Conservation (phyloP, 2,113 vertebrate species). For the Verasper variegatus region DNA sequence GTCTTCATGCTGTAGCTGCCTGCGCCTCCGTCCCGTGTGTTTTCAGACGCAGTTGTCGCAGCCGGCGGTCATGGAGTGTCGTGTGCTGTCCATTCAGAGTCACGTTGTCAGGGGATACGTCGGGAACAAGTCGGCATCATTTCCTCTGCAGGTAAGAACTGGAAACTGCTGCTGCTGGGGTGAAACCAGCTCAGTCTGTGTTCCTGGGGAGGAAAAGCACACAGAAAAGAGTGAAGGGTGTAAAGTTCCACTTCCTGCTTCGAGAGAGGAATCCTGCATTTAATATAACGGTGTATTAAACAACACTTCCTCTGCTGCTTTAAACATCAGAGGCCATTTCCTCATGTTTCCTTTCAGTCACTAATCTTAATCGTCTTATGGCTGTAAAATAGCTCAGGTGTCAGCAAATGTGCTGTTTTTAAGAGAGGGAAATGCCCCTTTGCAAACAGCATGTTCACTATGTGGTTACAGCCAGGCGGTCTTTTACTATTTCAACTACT, state of each 20-base stretch:
- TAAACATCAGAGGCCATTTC: background rate
- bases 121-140: constrained; percentile 94
- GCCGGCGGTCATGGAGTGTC: constrained; percentile 80
- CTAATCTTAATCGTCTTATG: background rate
- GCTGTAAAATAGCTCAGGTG: background rate
- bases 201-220: background rate
- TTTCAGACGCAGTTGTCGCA: background rate
- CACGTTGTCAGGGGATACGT: constrained; percentile 97
- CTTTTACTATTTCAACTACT: background rate
- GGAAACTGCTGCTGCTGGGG: background rate
- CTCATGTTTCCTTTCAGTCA: background rate
- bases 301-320: background rate
- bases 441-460: background rate
- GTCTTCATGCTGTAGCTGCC: constrained; percentile 24
- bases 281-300: background rate
- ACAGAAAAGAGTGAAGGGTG: background rate
- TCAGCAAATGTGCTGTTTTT: background rate
- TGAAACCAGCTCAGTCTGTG: background rate
- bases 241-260: background rate
- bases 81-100: constrained; percentile 96
- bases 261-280: background rate
- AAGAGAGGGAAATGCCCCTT: no score
- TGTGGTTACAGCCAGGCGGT: background rate
- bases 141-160: constrained; percentile 89
- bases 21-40: background rate